phyloP scores from a whole-genome alignment of 2,888 invertebrate genomes.

The Drosophila demipolita region DNA sequence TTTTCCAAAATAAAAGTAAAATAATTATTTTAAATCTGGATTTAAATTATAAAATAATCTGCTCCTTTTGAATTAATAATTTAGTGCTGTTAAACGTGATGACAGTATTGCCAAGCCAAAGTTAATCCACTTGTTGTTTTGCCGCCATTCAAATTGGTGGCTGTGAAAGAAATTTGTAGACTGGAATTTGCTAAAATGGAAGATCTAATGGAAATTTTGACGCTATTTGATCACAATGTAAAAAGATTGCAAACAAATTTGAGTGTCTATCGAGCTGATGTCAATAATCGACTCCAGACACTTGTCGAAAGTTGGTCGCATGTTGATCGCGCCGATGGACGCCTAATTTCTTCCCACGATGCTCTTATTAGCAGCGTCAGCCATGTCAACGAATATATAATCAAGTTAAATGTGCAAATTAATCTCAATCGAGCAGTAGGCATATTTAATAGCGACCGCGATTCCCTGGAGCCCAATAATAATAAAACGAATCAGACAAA shows the following conservation, averaged over 20 bases:
- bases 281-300: conserved; percentile 15
- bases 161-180: background rate
- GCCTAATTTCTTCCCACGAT: conserved; percentile 42
- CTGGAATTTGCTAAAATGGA: conserved; percentile 12
- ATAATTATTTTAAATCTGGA: background rate
- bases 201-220: conserved; percentile 34
- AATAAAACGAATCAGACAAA: conserved; percentile 7
- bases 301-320: conserved; percentile 39
- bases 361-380: conserved; percentile 48
- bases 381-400: conserved; percentile 49
- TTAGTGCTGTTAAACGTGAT: background rate
- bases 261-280: conserved; percentile 27
- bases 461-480: background rate
- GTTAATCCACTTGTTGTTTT: background rate
- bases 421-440: conserved; percentile 33
- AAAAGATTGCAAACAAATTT: conserved; percentile 44
- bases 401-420: conserved; percentile 57
- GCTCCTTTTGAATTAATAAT: background rate
- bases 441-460: background rate
- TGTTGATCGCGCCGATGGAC: conserved; percentile 21
- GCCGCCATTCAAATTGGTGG: conserved; percentile 27
- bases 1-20: background rate
- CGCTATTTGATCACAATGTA: conserved; percentile 49
- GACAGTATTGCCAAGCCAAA: conserved; percentile 14
- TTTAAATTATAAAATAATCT: background rate